Conservation (phyloP, 2,888 invertebrate species). For the Trisateles emortualis region DNA sequence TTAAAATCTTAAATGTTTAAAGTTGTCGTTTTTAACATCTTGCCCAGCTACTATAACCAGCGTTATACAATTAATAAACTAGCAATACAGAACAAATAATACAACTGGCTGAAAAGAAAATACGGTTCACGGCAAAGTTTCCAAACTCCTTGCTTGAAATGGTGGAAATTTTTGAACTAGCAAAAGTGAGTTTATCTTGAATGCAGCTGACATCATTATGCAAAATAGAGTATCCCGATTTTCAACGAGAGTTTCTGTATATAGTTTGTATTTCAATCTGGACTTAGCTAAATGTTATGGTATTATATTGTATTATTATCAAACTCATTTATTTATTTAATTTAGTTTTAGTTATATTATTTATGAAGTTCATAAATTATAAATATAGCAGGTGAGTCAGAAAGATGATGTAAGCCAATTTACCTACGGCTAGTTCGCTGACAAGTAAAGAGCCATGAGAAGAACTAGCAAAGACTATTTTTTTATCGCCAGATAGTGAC, state of each 20-base stretch:
- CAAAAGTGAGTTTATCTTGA: slow-evolving; percentile 41
- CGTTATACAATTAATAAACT: slow-evolving; percentile 35
- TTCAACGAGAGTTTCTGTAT: slow-evolving; percentile 2
- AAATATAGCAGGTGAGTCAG: too few species aligned
- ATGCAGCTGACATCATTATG: slow-evolving; percentile 46
- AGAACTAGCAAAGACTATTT: too few species aligned
- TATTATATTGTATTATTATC: too few species aligned
- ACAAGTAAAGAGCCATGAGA: too few species aligned
- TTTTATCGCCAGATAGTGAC: too few species aligned
- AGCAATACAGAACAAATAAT: slow-evolving; percentile 31
- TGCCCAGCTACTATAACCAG: slow-evolving; percentile 8
- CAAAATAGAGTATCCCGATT: slow-evolving; percentile 21
- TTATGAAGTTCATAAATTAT: too few species aligned
- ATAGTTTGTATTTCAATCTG: slow-evolving; percentile 3
- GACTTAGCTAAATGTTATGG: too few species aligned
- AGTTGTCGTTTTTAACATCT: neutral
- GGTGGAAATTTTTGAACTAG: slow-evolving; percentile 37
- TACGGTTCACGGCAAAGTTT: slow-evolving; percentile 21
- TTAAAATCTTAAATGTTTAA: too few species aligned
- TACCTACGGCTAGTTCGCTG: too few species aligned
- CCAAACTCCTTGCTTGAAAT: slow-evolving; percentile 25
- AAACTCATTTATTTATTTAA: too few species aligned
- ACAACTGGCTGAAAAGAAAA: slow-evolving; percentile 19
- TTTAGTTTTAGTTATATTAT: too few species aligned
- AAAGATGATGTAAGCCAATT: too few species aligned